These are phyloP conservation scores for Paratilapia polleni DNA, from an alignment of 2,113 vertebrate species.

Conservation along the genomic window DNA sequence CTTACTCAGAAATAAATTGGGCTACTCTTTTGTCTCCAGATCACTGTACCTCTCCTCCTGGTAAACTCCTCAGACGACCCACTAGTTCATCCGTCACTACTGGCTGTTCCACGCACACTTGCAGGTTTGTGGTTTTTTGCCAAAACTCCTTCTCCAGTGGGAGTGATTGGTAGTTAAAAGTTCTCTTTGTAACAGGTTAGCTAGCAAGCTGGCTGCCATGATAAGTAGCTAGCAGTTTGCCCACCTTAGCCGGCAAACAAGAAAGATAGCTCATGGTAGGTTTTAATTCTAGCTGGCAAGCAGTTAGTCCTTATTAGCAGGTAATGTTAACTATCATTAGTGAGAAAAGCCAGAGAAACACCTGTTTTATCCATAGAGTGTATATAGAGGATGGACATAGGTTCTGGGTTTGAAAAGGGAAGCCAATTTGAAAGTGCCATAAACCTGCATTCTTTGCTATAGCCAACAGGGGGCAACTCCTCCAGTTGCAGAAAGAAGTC, in stretches of 20 bases:
- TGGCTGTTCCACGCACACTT: constrained; percentile 89
- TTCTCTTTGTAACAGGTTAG: neutral
- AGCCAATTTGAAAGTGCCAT: no score
- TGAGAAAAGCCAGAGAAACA: no score
- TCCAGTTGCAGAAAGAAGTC: no score
- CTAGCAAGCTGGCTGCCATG: neutral
- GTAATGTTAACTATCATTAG: no score
- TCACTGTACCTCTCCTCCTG: constrained; percentile 89
- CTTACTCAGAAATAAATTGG: neutral
- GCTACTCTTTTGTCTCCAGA: constrained; percentile 67
- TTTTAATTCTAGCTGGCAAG: neutral
- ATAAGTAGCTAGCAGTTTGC: neutral
- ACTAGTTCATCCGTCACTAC: constrained; percentile 88
- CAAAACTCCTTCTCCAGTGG: neutral
- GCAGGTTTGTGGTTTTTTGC: constrained; percentile 80
- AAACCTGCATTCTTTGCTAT: no score
- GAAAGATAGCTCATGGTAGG: neutral
- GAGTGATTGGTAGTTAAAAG: neutral
- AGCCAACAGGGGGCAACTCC: no score
- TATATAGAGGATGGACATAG: no score
- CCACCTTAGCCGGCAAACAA: neutral
- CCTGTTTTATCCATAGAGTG: no score
- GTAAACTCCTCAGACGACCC: constrained; percentile 93
- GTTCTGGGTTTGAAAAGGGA: no score
- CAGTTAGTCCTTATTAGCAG: no score